Conservation (phyloP, 2,113 vertebrate species). For the Geococcyx californianus region DNA sequence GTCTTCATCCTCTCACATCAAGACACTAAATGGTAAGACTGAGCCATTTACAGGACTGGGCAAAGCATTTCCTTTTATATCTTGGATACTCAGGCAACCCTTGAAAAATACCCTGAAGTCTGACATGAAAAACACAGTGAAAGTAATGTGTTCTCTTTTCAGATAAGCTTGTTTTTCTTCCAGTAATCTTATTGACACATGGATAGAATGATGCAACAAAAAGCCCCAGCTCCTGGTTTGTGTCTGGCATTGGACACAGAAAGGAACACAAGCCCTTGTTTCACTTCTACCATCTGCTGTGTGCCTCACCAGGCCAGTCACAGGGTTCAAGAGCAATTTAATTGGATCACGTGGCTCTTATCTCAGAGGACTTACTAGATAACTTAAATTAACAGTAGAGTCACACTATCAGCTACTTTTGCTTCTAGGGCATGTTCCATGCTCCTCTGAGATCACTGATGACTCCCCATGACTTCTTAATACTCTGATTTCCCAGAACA, state of each 20-base stretch:
- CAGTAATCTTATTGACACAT: too few relatives aligned
- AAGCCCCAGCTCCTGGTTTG: background rate
- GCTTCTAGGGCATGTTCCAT: background rate
- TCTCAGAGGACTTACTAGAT: background rate
- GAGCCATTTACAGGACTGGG: background rate
- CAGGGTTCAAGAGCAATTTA: constrained; percentile 6
- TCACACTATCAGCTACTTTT: background rate
- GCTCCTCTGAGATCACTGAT: background rate
- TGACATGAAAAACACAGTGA: background rate
- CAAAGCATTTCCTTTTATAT: background rate
- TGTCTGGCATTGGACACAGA: background rate
- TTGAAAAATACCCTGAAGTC: background rate
- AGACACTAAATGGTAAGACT: background rate
- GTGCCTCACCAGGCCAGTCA: background rate
- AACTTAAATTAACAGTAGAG: background rate
- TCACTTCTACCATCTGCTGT: background rate
- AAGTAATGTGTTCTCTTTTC: background rate
- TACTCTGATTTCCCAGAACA: background rate
- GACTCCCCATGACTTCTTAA: background rate
- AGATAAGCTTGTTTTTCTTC: background rate
- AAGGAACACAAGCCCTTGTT: background rate
- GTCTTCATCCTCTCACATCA: background rate
- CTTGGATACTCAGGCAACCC: background rate
- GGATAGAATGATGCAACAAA: background rate
- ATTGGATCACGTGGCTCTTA: background rate